Evolutionary conservation across 2,797 vertebrate genomes (phyloP), one percentile per base, ranked within the genome.

Genomic region (Eulemur coronatus): DNA sequence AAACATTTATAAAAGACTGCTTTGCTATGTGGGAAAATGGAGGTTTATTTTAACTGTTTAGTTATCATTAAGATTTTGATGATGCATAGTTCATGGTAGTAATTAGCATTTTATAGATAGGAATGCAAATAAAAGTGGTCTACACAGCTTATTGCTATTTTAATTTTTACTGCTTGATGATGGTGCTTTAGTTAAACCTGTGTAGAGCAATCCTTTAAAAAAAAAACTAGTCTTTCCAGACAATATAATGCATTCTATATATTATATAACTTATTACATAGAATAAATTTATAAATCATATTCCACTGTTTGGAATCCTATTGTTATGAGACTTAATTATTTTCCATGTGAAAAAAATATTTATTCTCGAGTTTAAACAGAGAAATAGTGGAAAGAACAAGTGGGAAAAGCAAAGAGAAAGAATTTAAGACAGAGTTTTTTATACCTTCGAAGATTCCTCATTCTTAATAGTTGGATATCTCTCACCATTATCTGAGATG

Each of bases 1-100:
- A 88, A 93, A 92, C 28, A 90, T 75, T 87, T 81, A 94, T 85
- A 30, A 90, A 20, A 90, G 52, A 80, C 11, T 75, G 70, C 38
- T 87, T 78, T 84, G 48, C 65, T 33, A 41, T 73, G 24, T 88
- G 41, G 41, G 38, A 79, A 95, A 89, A 50, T 7, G 76, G 50
- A 57, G 70, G 57, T 81, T 95, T 95, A 73, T 67, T 96, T 94
- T 82, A 91, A 69, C 63, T 84, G n/a, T 95, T 84, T 76, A 61
- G 65, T 65, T 94, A 57, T 91, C 85, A 55, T 1, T 70, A 78
- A 84, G 43, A n/a, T 88, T 90, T 94, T 95, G 95, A 96, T 87
- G 93, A 84, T 84, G 35, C 75, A 57, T 67, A 48, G 48, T 89
- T 80, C 72, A 59, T 12, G 6, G 61, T 26, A 11, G n/a, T 80